Conservation (phyloP, 2,113 vertebrate species). For the Platycercus adscitus region DNA sequence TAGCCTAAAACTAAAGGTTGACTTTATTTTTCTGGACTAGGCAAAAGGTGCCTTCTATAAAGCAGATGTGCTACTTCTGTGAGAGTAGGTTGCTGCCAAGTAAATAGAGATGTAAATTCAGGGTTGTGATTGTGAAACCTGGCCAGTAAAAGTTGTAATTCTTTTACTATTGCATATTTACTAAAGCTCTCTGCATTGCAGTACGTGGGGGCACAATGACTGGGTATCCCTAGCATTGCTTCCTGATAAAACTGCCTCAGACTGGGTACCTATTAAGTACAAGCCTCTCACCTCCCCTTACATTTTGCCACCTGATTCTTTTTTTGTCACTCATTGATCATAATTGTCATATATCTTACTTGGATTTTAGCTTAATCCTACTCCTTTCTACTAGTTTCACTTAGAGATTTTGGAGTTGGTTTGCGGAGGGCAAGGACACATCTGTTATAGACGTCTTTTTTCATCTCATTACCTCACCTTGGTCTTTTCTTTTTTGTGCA, state of each 20-base stretch:
- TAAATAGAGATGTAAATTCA: not conserved
- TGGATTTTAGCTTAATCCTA: not conserved
- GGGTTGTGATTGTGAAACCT: not conserved
- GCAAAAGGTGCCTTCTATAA: not conserved
- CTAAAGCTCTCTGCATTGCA: not conserved
- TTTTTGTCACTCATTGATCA: not conserved
- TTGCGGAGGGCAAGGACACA: rapidly evolving
- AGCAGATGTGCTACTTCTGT: not conserved
- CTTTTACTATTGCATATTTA: not conserved
- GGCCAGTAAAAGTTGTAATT: not conserved
- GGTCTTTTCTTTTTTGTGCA: not conserved
- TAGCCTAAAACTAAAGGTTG: not conserved
- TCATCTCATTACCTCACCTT: not conserved
- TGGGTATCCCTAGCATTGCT: not conserved
- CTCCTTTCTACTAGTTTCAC: not conserved
- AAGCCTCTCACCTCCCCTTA: not conserved
- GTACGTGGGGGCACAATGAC: not conserved
- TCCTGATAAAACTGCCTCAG: not conserved
- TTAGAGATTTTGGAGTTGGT: not conserved
- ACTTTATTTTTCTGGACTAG: not conserved
- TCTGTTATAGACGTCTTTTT: not conserved
- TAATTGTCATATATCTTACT: not conserved
- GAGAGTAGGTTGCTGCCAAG: not conserved
- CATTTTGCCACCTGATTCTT: not conserved
- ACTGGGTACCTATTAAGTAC: not conserved